Percentiles rank a stretch among this genome's conserved stretches.
These are phyloP conservation scores for Platycercus adscitus DNA, from an alignment of 2,113 vertebrate species.

Conservation along the genomic window DNA sequence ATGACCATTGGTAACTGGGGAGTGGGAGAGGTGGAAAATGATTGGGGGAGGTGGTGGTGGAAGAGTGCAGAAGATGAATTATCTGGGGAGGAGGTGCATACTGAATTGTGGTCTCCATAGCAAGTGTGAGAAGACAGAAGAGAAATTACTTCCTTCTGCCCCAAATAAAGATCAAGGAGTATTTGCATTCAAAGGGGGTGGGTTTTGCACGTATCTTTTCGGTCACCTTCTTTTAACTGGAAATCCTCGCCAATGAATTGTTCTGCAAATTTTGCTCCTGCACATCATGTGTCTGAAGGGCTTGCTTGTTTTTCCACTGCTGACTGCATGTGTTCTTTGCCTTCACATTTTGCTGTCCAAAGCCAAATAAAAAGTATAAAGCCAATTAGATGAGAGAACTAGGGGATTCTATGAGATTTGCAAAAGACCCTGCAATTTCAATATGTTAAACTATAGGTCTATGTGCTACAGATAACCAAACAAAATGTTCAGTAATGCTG, in stretches of 20 bases:
- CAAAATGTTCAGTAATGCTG: background rate
- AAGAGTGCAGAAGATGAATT: conserved; percentile 3
- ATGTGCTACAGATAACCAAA: background rate
- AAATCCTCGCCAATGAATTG: conserved; percentile 31
- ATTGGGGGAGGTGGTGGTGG: background rate
- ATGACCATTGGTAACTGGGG: conserved; percentile 37
- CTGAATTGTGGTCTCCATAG: background rate
- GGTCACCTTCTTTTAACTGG: conserved; percentile 48
- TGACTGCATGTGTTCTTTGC: background rate
- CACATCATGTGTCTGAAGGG: background rate
- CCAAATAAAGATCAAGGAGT: conserved; percentile 37
- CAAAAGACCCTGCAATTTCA: background rate
- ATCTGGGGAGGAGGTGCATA: background rate
- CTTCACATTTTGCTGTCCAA: background rate
- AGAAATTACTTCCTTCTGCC: conserved; percentile 38
- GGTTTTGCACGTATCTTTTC: background rate
- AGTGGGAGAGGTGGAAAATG: conserved; percentile 38
- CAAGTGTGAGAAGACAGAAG: conserved; percentile 36
- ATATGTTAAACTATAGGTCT: background rate
- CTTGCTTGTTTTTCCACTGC: background rate
- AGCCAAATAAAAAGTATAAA: background rate
- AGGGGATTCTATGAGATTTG: background rate
- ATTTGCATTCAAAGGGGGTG: conserved; percentile 30
- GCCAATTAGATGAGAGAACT: background rate
- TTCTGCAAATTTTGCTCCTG: conserved; percentile 14